phyloP scores from a whole-genome alignment of 2,797 vertebrate genomes.

The Anas georgica region DNA sequence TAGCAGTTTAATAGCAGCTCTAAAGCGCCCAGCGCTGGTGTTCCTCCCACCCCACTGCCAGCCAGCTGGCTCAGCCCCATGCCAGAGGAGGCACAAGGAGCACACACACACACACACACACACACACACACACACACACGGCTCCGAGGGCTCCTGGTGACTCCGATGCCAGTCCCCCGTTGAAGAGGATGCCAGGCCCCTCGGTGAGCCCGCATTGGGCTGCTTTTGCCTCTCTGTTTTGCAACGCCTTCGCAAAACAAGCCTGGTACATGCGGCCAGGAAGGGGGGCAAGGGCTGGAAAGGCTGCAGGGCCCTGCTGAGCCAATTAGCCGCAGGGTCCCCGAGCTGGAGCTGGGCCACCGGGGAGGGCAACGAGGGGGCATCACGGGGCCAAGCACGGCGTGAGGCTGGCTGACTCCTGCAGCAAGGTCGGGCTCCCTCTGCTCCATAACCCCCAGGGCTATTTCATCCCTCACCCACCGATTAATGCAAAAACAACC shows the following conservation, averaged over 20 bases:
- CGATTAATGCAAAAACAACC: neutral
- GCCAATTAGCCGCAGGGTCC: neutral
- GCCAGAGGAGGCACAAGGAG: neutral
- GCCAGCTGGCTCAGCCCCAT: neutral
- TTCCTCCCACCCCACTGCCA: neutral
- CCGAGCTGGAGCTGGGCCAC: neutral
- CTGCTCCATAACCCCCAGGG: too few species aligned
- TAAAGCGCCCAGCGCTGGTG: neutral
- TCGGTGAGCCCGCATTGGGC: rapidly evolving
- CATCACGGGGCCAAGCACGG: rapidly evolving
- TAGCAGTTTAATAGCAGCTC: neutral
- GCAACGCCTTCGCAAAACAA: neutral
- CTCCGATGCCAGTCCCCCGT: neutral
- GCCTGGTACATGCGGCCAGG: neutral
- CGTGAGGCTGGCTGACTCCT: neutral
- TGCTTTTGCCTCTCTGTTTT: neutral
- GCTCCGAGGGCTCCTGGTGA: rapidly evolving
- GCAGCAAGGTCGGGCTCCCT: neutral
- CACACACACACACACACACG: rapidly evolving
- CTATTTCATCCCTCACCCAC: neutral
- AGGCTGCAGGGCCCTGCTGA: neutral
- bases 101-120: too few species aligned
- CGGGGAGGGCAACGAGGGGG: neutral
- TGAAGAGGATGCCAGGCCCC: neutral
- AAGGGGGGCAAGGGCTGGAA: neutral